These are phyloP conservation scores for Zoanthus gigantus DNA, from an alignment of 92 coral and sea anemone genomes.

Conservation along the genomic window DNA sequence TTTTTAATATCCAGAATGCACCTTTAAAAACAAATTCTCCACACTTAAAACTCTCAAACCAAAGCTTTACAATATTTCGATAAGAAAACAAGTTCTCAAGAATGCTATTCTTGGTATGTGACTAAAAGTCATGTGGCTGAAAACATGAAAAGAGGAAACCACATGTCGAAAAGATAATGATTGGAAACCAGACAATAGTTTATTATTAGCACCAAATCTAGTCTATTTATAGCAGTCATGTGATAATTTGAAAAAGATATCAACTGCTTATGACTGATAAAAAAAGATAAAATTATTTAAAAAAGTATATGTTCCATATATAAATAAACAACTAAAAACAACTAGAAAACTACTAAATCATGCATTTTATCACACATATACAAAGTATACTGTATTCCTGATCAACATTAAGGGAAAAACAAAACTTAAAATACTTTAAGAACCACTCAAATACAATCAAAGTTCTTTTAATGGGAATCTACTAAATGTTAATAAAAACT, in stretches of 20 bases:
- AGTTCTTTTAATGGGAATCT: background rate
- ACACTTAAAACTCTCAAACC: constrained; percentile 25
- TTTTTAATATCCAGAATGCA: background rate
- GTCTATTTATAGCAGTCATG: background rate
- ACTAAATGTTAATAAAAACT: background rate
- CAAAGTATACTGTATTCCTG: background rate
- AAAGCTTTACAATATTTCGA: background rate
- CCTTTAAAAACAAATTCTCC: constrained; percentile 53
- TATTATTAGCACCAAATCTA: background rate
- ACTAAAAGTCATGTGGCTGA: no score
- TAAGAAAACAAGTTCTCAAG: background rate
- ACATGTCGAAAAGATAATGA: constrained; percentile 1
- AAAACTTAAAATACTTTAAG: background rate
- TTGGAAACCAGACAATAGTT: no score
- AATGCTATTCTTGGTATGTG: constrained; percentile 19
- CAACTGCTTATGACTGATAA: background rate
- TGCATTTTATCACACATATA: background rate
- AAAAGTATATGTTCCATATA: background rate
- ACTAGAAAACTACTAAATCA: background rate
- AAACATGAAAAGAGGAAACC: background rate
- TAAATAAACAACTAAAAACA: background rate
- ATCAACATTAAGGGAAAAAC: background rate
- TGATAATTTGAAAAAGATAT: background rate
- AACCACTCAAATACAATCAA: background rate
- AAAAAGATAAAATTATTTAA: background rate